Evolutionary conservation across 2,113 vertebrate genomes (phyloP).

Genomic region (Sander lucioperca): DNA sequence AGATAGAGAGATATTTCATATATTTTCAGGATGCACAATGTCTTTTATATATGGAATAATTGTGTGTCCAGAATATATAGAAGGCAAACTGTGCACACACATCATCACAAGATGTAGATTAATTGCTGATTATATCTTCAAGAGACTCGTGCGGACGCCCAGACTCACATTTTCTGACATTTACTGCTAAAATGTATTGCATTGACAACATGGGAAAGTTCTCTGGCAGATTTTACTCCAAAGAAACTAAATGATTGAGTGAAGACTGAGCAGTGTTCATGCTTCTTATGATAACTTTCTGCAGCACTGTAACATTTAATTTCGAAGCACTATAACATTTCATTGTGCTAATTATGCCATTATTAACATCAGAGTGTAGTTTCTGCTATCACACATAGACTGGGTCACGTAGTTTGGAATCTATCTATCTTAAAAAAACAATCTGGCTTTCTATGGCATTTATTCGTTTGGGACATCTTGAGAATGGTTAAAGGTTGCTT

Average conservation of each 20-base stretch:
- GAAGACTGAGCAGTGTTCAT: neutral
- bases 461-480: neutral
- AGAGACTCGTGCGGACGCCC: neutral
- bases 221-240: neutral
- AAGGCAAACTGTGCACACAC: constrained; percentile 17
- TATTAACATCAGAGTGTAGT: neutral
- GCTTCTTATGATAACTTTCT: constrained; percentile 1
- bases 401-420: neutral
- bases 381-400: neutral
- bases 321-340: neutral
- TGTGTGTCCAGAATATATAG: neutral
- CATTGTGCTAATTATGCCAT: neutral
- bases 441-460: neutral
- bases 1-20: neutral
- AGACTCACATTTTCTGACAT: constrained; percentile 33
- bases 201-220: neutral
- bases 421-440: neutral
- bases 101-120: neutral
- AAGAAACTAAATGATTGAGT: neutral
- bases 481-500: neutral
- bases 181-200: constrained; percentile 8
- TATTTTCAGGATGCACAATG: neutral
- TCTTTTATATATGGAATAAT: constrained; percentile 8
- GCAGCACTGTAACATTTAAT: neutral
- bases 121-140: constrained; percentile 14